A percentile compares a stretch with the other conserved stretches of the same genome.
These are phyloP conservation scores for Peromyscus nudipes DNA, from an alignment of 2,797 vertebrate species.

Conservation along the genomic window DNA sequence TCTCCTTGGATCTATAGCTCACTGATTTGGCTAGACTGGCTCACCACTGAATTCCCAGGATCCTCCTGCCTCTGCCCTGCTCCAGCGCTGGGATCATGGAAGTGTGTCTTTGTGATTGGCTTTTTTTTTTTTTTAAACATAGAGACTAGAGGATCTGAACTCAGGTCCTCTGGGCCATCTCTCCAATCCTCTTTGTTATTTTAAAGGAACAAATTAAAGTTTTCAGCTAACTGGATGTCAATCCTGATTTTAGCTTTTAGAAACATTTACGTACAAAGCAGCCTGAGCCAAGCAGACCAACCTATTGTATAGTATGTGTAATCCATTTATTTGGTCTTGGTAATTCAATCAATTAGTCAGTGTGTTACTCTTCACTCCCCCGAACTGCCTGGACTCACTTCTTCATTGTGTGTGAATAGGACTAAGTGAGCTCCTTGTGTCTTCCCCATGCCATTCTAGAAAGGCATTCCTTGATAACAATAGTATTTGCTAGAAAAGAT, in stretches of 20 bases:
- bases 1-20: neutral
- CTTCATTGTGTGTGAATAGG: neutral
- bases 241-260: neutral
- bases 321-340: conserved; percentile 34
- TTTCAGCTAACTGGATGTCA: neutral
- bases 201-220: conserved; percentile 11
- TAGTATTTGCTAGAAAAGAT: neutral
- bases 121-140: neutral
- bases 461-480: neutral
- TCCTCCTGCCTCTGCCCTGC: neutral
- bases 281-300: neutral
- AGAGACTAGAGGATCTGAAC: neutral
- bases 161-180: neutral
- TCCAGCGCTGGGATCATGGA: neutral
- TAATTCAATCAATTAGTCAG: conserved; percentile 23
- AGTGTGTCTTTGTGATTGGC: neutral
- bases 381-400: neutral
- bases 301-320: neutral
- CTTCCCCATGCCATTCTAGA: neutral
- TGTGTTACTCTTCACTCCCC: neutral
- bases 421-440: neutral
- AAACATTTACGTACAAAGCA: conserved; percentile 20
- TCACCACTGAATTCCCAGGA: neutral
- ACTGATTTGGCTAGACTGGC: neutral
- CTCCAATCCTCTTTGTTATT: neutral